Percentiles rank a stretch among this genome's conserved stretches.
Evolutionary conservation across 2,797 vertebrate species (phyloP).

Genomic region (Spinus olivaceus): DNA sequence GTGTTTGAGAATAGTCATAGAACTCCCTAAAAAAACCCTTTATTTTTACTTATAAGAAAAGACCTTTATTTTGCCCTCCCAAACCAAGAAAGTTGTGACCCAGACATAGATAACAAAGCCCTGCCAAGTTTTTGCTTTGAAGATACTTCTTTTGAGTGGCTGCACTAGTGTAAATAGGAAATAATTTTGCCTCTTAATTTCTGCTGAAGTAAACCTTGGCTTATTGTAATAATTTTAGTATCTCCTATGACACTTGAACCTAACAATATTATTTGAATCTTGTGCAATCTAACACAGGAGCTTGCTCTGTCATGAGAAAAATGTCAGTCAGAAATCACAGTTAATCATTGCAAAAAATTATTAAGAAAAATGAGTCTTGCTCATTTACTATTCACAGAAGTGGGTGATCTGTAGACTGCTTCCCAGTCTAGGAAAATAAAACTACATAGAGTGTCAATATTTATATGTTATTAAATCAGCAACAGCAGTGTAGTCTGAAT

Average conservation of each 20-base stretch:
- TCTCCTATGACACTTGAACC: background rate
- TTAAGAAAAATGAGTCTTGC: background rate
- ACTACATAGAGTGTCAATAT: background rate
- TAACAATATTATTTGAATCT: background rate
- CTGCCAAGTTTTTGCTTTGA: background rate
- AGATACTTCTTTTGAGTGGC: background rate
- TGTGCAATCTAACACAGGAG: background rate
- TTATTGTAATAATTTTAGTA: background rate
- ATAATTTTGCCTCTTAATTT: background rate
- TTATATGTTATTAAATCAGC: background rate
- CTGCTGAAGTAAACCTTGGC: background rate
- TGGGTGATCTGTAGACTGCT: background rate
- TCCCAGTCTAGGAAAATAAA: background rate
- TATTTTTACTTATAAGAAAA: background rate
- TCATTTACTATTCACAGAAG: background rate
- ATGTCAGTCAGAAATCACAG: background rate
- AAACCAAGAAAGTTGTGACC: background rate
- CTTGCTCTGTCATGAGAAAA: background rate
- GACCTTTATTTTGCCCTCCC: background rate
- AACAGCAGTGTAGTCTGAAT: background rate
- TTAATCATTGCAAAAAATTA: background rate
- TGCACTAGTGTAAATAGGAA: background rate
- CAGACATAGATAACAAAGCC: background rate
- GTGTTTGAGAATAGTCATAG: background rate
- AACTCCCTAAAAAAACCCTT: background rate